phyloP scores from a whole-genome alignment of 2,113 vertebrate genomes.

The Sapajus apella region DNA sequence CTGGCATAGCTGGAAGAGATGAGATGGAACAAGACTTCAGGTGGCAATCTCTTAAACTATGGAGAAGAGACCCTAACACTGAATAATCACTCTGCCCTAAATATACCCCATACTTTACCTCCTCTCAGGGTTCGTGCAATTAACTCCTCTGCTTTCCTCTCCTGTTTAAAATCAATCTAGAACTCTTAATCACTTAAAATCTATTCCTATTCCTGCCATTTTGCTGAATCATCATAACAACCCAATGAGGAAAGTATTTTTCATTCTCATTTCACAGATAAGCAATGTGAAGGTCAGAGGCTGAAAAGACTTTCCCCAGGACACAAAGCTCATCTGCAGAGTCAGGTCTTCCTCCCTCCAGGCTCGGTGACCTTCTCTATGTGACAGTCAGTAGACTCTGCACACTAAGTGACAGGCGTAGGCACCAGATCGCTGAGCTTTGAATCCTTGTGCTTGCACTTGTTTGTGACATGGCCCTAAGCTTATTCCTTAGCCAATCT shows the following conservation, averaged over 20 bases:
- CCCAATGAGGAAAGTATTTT: neutral
- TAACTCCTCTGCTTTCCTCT: neutral
- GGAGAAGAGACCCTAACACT: neutral
- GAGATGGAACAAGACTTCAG: neutral
- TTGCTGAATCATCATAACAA: neutral
- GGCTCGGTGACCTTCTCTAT: neutral
- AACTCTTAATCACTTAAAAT: neutral
- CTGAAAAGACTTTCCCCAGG: neutral
- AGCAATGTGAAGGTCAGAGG: neutral
- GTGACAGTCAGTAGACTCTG: neutral
- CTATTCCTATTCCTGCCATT: neutral
- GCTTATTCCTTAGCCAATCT: neutral
- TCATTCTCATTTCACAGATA: neutral
- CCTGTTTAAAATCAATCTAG: neutral
- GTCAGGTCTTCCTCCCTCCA: neutral
- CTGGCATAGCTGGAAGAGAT: neutral
- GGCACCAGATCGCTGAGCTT: neutral
- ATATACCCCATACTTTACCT: neutral
- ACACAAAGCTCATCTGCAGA: neutral
- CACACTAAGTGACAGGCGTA: neutral
- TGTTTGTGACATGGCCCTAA: neutral
- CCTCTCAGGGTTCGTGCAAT: neutral
- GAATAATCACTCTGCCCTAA: neutral
- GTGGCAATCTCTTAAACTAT: neutral
- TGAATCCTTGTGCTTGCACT: neutral